These are phyloP conservation scores for Eudyptes chrysolophus DNA, from an alignment of 2,113 vertebrate species.

Conservation along the genomic window DNA sequence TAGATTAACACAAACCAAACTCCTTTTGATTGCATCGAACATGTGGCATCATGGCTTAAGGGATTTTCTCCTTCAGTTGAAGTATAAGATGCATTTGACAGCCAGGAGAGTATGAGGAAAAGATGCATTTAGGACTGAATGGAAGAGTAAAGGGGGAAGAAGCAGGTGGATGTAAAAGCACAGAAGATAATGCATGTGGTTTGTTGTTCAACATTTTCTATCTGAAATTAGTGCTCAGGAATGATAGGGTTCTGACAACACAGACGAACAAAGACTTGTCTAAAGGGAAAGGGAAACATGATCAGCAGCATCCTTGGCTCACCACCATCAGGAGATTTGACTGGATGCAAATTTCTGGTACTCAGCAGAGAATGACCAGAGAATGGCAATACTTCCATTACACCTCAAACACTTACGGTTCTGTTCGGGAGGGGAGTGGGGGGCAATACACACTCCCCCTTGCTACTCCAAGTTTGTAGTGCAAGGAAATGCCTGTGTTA, in stretches of 20 bases:
- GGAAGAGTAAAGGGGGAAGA: background rate
- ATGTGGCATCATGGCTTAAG: conserved; percentile 42
- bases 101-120: conserved; percentile 7
- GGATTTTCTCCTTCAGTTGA: conserved; percentile 50
- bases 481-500: background rate
- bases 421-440: background rate
- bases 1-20: conserved; percentile 45
- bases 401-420: background rate
- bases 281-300: background rate
- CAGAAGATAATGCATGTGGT: background rate
- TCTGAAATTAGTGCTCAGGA: background rate
- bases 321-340: background rate
- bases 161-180: background rate
- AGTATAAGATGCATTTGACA: conserved; percentile 18
- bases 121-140: background rate
- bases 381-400: background rate
- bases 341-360: background rate
- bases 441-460: accelerated
- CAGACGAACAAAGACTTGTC: background rate
- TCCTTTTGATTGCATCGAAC: conserved; percentile 47
- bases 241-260: background rate
- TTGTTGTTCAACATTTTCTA: background rate
- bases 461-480: background rate
- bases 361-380: background rate
- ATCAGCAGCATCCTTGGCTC: background rate